Evolutionary conservation across 2,113 vertebrate genomes (phyloP).

Genomic region (Syngnathus scovelli): DNA sequence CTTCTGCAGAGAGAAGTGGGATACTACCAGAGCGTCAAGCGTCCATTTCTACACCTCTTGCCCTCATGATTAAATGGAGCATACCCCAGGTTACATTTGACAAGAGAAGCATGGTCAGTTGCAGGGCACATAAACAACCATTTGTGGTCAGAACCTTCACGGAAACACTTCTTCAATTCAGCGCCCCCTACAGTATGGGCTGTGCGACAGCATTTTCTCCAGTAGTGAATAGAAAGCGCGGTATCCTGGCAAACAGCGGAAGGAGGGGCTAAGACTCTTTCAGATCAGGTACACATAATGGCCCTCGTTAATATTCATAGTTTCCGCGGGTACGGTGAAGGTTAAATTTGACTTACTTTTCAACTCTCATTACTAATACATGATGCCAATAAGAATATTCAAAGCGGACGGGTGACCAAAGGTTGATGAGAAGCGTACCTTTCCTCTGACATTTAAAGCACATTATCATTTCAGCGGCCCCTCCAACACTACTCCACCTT

Average conservation of each 20-base stretch:
- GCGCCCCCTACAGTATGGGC: not conserved
- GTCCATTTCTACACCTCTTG: not conserved
- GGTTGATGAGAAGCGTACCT: conserved; percentile 78
- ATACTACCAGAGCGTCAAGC: not conserved
- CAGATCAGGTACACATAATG: conserved; percentile 81
- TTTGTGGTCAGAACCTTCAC: too few relatives aligned
- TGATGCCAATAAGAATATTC: conserved; percentile 81
- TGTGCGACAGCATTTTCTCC: not conserved
- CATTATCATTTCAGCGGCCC: conserved; percentile 72
- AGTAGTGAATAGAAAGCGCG: not conserved
- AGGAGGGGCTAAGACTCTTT: conserved; percentile 74
- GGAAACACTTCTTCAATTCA: not conserved
- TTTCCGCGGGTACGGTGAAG: conserved; percentile 76
- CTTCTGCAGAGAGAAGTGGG: not conserved
- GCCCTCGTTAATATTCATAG: conserved; percentile 80
- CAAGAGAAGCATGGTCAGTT: not conserved
- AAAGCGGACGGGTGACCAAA: conserved; percentile 75
- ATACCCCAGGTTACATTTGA: not conserved
- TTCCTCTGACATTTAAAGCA: conserved; percentile 78
- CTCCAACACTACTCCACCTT: not conserved
- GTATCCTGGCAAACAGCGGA: not conserved
- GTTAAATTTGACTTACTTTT: conserved; percentile 81
- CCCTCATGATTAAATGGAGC: not conserved
- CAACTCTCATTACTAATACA: conserved; percentile 80
- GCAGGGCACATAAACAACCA: too few relatives aligned